phyloP scores from a whole-genome alignment of 1,140 invertebrate species.

The Sitophilus oryzae region DNA sequence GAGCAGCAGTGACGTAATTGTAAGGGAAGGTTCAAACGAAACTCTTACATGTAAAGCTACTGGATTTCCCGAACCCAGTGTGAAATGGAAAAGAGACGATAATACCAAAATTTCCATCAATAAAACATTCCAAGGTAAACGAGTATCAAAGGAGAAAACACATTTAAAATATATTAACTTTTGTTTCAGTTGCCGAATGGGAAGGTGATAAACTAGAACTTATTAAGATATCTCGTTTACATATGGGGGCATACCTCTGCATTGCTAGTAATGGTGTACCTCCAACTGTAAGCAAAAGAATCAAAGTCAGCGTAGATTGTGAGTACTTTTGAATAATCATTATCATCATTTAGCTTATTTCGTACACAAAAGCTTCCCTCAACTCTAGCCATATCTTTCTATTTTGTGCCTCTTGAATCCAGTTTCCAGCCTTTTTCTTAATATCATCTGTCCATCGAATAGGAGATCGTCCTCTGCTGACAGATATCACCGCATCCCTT shows the following conservation, averaged over 20 bases:
- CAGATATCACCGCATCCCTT: too few relatives aligned
- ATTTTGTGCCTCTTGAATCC: too few relatives aligned
- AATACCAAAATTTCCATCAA: conserved; percentile 75
- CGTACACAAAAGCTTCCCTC: too few relatives aligned
- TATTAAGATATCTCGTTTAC: conserved; percentile 75
- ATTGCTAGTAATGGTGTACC: conserved; percentile 75
- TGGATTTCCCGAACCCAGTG: conserved; percentile 79
- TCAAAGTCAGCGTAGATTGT: conserved; percentile 92
- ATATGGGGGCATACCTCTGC: conserved; percentile 87
- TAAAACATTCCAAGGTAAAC: conserved; percentile 69
- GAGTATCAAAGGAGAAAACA: background rate
- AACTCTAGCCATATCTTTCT: too few relatives aligned
- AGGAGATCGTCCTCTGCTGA: too few relatives aligned
- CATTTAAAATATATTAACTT: background rate
- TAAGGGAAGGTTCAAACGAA: conserved; percentile 83
- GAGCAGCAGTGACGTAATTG: conserved; percentile 85
- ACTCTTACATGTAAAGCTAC: conserved; percentile 80
- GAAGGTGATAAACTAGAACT: conserved; percentile 80
- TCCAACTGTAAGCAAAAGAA: conserved; percentile 79
- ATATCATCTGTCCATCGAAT: too few relatives aligned
- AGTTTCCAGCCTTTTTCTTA: too few relatives aligned
- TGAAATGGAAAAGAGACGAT: conserved; percentile 89
- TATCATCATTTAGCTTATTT: too few relatives aligned
- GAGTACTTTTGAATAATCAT: conserved; percentile 50
- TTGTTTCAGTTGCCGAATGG: conserved; percentile 66